These are phyloP conservation scores for Trichoplusia ni DNA, from an alignment of 1,140 invertebrate species.

Conservation along the genomic window DNA sequence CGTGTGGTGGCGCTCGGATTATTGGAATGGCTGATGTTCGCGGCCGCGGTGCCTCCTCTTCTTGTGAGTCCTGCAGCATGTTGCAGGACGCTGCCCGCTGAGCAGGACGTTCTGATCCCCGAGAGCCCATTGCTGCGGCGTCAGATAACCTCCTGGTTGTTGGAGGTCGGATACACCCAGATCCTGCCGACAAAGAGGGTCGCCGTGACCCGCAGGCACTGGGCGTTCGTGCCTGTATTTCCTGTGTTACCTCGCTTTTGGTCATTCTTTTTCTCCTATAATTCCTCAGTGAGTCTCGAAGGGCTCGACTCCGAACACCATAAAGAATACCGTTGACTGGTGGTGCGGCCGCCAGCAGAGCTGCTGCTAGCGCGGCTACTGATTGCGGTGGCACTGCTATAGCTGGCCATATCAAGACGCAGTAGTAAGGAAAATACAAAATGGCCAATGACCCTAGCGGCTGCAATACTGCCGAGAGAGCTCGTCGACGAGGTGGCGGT, in stretches of 20 bases:
- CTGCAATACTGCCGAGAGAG: slow-evolving; percentile 87
- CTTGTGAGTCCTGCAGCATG: slow-evolving; percentile 79
- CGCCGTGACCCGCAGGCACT: slow-evolving; percentile 88
- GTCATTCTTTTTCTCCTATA: slow-evolving; percentile 91
- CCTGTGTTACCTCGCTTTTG: slow-evolving; percentile 89
- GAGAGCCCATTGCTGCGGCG: slow-evolving; percentile 82
- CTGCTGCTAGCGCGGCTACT: slow-evolving; percentile 83
- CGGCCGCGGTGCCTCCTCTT: slow-evolving; percentile 69
- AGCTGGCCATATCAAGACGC: slow-evolving; percentile 87
- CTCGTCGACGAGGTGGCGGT: slow-evolving; percentile 83
- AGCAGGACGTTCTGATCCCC: slow-evolving; percentile 68
- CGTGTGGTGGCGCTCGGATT: slow-evolving; percentile 77
- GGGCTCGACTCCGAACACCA: slow-evolving; percentile 87
- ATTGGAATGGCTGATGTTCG: slow-evolving; percentile 70
- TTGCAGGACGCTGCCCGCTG: slow-evolving; percentile 77
- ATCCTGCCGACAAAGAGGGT: slow-evolving; percentile 86
- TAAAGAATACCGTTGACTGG: slow-evolving; percentile 89
- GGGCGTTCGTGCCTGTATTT: slow-evolving; percentile 89
- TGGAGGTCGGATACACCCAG: slow-evolving; percentile 83
- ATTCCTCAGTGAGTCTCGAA: slow-evolving; percentile 88
- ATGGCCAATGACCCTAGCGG: slow-evolving; percentile 87
- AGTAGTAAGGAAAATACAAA: slow-evolving; percentile 88
- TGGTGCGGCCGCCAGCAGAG: slow-evolving; percentile 86
- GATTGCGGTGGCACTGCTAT: slow-evolving; percentile 76
- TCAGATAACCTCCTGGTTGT: slow-evolving; percentile 85